Evolutionary conservation across 1,140 invertebrate genomes (phyloP).

Genomic region (Berghia stephanieae): DNA sequence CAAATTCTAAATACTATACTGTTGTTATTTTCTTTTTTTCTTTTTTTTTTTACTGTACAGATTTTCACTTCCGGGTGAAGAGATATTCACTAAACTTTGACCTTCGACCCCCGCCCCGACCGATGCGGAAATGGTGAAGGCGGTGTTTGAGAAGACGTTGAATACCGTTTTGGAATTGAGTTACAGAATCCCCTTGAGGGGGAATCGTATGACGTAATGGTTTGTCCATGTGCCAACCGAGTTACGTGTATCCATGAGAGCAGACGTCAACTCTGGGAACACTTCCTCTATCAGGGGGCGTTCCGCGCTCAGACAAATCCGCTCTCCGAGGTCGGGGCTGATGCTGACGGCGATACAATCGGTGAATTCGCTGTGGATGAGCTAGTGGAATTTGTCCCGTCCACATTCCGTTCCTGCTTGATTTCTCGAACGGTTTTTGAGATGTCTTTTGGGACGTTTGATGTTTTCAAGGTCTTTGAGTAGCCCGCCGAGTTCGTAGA

Average conservation of each 20-base stretch:
- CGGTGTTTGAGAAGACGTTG: conserved; percentile 84
- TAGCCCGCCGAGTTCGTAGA: conserved; percentile 83
- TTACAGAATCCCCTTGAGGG: conserved; percentile 91
- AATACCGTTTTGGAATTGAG: conserved; percentile 90
- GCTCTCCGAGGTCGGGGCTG: conserved; percentile 86
- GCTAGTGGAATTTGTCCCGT: neutral
- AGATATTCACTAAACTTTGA: conserved; percentile 92
- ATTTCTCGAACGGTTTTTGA: no score
- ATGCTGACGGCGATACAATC: conserved; percentile 88
- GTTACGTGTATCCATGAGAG: conserved; percentile 81
- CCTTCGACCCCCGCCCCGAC: conserved; percentile 89
- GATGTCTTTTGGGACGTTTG: conserved; percentile 76
- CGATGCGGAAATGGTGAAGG: conserved; percentile 83
- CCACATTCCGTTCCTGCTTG: no score
- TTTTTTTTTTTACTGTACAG: no score
- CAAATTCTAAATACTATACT: no score
- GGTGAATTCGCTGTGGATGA: conserved; percentile 39
- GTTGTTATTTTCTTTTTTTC: no score
- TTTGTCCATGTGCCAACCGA: conserved; percentile 85
- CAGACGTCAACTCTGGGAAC: conserved; percentile 88
- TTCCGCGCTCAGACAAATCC: conserved; percentile 86
- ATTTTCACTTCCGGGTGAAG: conserved; percentile 68
- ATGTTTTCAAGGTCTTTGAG: conserved; percentile 75
- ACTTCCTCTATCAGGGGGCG: conserved; percentile 79
- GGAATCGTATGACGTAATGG: conserved; percentile 86